A percentile compares a stretch with the other conserved stretches of the same genome.
These are phyloP conservation scores for Antrozous pallidus DNA, from an alignment of 2,797 vertebrate species.

Conservation along the genomic window DNA sequence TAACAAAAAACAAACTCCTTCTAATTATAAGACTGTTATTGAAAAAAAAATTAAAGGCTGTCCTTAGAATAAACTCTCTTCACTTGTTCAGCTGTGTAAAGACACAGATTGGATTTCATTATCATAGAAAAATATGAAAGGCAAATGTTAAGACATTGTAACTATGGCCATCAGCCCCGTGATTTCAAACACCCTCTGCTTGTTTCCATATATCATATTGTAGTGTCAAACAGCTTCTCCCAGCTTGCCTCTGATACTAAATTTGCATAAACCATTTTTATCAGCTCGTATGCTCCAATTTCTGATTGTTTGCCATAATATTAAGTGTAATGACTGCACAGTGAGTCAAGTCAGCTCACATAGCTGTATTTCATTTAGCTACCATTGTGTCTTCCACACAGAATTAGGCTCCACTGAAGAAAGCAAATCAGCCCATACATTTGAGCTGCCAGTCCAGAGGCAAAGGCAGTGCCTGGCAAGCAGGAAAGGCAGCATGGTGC, in stretches of 20 bases:
- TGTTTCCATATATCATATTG: background rate
- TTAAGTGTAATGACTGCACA: background rate
- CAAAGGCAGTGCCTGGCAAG: background rate
- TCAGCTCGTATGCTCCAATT: background rate
- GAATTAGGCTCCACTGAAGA: background rate
- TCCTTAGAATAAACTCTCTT: background rate
- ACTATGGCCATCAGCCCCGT: background rate
- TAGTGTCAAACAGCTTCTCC: background rate
- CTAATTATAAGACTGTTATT: background rate
- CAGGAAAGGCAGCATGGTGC: conserved; percentile 5
- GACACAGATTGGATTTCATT: background rate
- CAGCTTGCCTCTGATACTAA: background rate
- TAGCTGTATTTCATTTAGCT: background rate
- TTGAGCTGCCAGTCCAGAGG: conserved; percentile 3
- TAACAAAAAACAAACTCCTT: background rate
- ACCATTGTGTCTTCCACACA: background rate
- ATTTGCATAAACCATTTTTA: background rate
- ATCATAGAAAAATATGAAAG: background rate
- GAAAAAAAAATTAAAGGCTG: background rate
- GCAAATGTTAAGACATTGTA: background rate
- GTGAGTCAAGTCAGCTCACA: background rate
- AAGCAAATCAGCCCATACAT: background rate
- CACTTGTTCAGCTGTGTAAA: background rate
- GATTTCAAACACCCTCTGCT: background rate
- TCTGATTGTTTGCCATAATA: background rate